phyloP scores from a whole-genome alignment of 1,140 invertebrate species.

The Drosophila athabasca region DNA sequence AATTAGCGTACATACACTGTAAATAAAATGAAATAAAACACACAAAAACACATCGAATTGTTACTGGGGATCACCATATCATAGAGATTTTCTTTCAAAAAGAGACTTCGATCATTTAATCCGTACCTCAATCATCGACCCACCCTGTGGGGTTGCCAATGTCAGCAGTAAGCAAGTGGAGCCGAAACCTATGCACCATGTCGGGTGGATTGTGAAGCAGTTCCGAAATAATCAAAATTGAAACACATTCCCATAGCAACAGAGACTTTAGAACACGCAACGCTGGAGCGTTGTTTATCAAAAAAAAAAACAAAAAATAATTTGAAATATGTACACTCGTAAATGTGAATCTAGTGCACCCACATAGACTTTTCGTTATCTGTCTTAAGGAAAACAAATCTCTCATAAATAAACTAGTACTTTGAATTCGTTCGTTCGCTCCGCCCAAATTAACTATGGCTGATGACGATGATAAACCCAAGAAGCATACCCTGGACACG shows the following conservation, averaged over 20 bases:
- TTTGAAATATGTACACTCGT: constrained; percentile 22
- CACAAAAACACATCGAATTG: too few species aligned
- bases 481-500: constrained; percentile 70
- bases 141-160: constrained; percentile 44
- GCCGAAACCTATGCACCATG: constrained; percentile 28
- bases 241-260: constrained; percentile 29
- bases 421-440: neutral
- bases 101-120: too few species aligned
- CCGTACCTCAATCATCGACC: constrained; percentile 1
- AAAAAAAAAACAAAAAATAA: constrained; percentile 38
- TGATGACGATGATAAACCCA: constrained; percentile 79
- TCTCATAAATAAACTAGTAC: constrained; percentile 9
- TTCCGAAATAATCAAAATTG: constrained; percentile 30
- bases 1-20: constrained; percentile 81
- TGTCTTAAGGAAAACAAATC: constrained; percentile 17
- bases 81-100: neutral
- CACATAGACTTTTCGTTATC: constrained; percentile 42
- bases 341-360: neutral
- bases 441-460: constrained; percentile 47
- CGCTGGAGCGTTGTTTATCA: constrained; percentile 63
- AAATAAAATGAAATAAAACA: constrained; percentile 80
- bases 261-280: neutral
- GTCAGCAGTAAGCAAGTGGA: constrained; percentile 2
- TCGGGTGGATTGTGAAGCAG: constrained; percentile 30
- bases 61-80: neutral